Evolutionary conservation across 1,140 invertebrate genomes (phyloP).

Genomic region (Ganaspis sp.): DNA sequence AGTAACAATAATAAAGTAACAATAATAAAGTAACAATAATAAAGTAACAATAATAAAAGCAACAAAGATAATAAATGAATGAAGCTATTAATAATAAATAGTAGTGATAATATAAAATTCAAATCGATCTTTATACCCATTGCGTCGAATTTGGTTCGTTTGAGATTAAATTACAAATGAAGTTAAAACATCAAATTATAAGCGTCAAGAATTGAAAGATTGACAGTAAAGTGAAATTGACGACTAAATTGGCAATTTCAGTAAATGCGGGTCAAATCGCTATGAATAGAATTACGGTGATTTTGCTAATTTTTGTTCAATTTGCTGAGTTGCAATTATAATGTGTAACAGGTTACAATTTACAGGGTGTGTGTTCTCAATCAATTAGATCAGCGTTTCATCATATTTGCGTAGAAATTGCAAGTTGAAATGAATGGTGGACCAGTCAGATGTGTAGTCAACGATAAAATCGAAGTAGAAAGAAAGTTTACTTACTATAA

Average conservation of each 20-base stretch:
- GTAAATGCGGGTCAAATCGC: background rate
- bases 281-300: background rate
- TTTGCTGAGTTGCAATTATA: background rate
- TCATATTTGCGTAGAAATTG: slow-evolving; percentile 14
- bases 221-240: background rate
- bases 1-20: too few species aligned
- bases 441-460: background rate
- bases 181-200: too few species aligned
- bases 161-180: too few species aligned
- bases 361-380: background rate
- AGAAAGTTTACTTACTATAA: slow-evolving; percentile 20
- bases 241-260: background rate
- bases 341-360: background rate
- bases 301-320: background rate
- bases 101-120: too few species aligned
- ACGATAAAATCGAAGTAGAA: background rate
- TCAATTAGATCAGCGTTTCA: slow-evolving; percentile 12
- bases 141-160: too few species aligned
- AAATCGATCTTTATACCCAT: too few species aligned
- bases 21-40: too few species aligned
- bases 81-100: too few species aligned
- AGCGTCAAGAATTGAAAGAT: background rate
- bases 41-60: too few species aligned
- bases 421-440: background rate
- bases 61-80: too few species aligned